Evolutionary conservation across 2,113 vertebrate species (phyloP).

Genomic region (Cavia aperea): DNA sequence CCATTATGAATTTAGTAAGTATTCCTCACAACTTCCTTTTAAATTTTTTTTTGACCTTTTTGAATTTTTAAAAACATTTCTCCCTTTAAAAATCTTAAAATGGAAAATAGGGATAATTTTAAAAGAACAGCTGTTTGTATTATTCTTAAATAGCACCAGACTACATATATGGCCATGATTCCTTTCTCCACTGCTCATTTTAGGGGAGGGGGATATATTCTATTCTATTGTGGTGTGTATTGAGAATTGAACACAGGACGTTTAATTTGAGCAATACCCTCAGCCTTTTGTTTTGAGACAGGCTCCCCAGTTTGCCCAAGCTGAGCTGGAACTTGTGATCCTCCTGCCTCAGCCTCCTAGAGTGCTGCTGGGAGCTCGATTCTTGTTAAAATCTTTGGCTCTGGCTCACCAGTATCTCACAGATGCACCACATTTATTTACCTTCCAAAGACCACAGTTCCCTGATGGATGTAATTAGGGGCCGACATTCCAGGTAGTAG

Average conservation of each 20-base stretch:
- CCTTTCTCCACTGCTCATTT: background rate
- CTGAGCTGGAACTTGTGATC: too few species aligned
- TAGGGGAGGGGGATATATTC: background rate
- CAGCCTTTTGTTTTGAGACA: background rate
- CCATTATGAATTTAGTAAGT: background rate
- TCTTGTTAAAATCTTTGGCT: background rate
- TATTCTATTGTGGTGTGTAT: background rate
- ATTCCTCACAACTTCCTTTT: background rate
- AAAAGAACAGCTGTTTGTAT: background rate
- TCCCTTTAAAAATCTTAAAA: background rate
- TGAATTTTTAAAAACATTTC: background rate
- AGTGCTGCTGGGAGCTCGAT: background rate
- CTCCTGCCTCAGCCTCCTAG: background rate
- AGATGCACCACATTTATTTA: background rate
- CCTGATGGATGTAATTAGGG: background rate
- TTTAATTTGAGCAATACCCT: background rate
- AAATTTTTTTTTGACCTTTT: background rate
- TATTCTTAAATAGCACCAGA: background rate
- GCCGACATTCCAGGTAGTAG: background rate
- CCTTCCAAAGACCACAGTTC: background rate
- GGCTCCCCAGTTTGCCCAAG: background rate
- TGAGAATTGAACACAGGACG: background rate
- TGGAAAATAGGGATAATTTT: background rate
- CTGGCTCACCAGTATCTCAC: rapidly evolving
- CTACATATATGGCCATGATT: background rate